Base-by-base conservation (phyloP, 1,140 invertebrate species). In the Caenorhabditis briggsae region DNA sequence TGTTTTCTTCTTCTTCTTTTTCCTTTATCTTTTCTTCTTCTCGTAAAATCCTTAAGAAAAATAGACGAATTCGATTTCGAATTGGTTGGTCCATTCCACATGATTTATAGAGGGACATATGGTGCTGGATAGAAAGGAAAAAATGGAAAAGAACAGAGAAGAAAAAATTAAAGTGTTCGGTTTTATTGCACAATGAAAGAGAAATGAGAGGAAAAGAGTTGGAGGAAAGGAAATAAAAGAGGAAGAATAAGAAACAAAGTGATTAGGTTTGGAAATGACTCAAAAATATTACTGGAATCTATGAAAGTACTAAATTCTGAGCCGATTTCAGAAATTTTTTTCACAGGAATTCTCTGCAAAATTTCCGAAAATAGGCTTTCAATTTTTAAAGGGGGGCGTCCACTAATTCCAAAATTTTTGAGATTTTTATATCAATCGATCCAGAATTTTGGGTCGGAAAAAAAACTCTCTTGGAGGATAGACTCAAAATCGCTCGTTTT, bases 71-170 rank as follows among this genome's bases (percentile, higher is more conserved):
- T 64, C 59, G 59, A 64, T 70, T 70, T 70, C 41, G 64, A 70
- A 70, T 43, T 70, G 64, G 64, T 43, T 33, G 33, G 64, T 41
- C 41, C 33, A 43, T 70, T 70, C 64, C 64, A 70, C 64, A 70
- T 70, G 64, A 70, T 70, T 70, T 70, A 70, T 70, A 46, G 33
- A 33, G 64, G 64, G 64, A 70, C 64, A 70, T 46, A 70, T 70
- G 64, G 64, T 70, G 64, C 5, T 33, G 33, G 33, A 33, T 33
- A 33, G 33, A 33, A 33, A 33, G 3, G 33, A 64, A 59, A 33
- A 25, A 33, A 18, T 33, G 59, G 33, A 64, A 46, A 23, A 11
- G 11, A 33, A 70, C 2, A 12, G 23, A 70, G 9, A 9, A 18
- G 46, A 70, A 43, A 70, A 70, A n/a, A n/a, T n/a, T n/a, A n/a